Base-by-base conservation (phyloP, 2,888 invertebrate genomes). In the Octodonta nipae region DNA sequence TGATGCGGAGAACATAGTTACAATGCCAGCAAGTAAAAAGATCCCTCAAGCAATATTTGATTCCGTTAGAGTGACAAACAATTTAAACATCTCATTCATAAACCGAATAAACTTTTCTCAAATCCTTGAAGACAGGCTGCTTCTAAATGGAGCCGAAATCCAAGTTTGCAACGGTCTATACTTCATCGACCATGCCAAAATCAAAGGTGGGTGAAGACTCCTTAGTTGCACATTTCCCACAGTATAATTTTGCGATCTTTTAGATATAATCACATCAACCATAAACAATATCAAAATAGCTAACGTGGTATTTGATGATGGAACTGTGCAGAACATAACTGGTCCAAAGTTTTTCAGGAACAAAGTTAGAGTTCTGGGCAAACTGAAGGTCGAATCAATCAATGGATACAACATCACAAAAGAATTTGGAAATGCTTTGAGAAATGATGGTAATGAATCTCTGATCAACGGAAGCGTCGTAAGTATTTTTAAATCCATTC, bases 251-350 rank as follows among this genome's bases (percentile, higher is more conserved):
- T 39, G n/a, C n/a, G n/a, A n/a, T 29, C 28, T 49, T 42, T 13
- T 36, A 58, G 58, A 47, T 25, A 41, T 53, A n/a, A 37, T 20
- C 20, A 49, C 52, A 11, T 29, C 44, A 5, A 30, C 31, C 5
- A 52, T 61, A 12, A 60, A 61, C 40, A 40, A 49, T 12, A 43
- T 60, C 8, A 24, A 36, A 13, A 37, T 57, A 5, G 40, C 49
- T 16, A 47, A 59, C 37, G 44, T 60, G 3, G 51, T 60, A 24
- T 54, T 53, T 36, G 58, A 60, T 43, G 36, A 42, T 4, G 51
- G 41, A 6, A 32, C 40, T 3, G 4, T 22, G 28, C 54, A 56
- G 42, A 38, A 39, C n/a, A 55, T 60, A 24, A 29, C 28, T n/a
- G 39, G 46, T 15, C 31, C 40, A 11, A 60, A 60, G 42, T 34